Percentiles rank a stretch among this genome's conserved stretches.
phyloP scores from a whole-genome alignment of 2,888 invertebrate species.

The Drepanosiphum platanoidis region DNA sequence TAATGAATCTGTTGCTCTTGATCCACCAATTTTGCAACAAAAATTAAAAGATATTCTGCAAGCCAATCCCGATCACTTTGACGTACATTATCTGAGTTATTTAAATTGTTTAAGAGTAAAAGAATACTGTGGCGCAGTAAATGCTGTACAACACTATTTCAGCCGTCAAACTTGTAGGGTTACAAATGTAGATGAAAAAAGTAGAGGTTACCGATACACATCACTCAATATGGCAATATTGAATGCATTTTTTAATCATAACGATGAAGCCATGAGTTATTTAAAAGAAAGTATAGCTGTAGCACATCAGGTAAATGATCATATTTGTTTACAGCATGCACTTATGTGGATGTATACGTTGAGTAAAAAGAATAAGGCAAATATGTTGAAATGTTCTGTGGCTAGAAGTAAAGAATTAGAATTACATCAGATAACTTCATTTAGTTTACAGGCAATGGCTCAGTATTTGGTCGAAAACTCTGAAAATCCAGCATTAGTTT shows the following conservation, averaged over 20 bases:
- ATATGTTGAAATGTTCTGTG: constrained; percentile 61
- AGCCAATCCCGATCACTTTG: constrained; percentile 82
- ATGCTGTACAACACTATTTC: constrained; percentile 84
- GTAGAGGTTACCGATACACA: constrained; percentile 83
- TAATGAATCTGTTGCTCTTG: constrained; percentile 82
- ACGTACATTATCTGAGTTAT: constrained; percentile 89
- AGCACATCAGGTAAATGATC: constrained; percentile 88
- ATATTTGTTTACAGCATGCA: constrained; percentile 84
- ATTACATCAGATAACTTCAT: constrained; percentile 61
- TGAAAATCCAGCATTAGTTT: constrained; percentile 66
- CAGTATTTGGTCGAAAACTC: constrained; percentile 61
- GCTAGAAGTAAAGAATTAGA: constrained; percentile 59
- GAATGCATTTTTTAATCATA: constrained; percentile 73
- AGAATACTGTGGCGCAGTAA: constrained; percentile 86
- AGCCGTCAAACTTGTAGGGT: constrained; percentile 73
- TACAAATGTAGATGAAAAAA: constrained; percentile 69
- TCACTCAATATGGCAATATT: constrained; percentile 90
- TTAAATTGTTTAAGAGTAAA: constrained; percentile 87
- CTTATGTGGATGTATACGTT: constrained; percentile 75
- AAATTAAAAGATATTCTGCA: constrained; percentile 78
- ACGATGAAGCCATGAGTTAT: constrained; percentile 80
- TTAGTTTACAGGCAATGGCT: constrained; percentile 63
- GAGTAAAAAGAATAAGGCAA: constrained; percentile 45
- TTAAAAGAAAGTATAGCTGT: constrained; percentile 88
- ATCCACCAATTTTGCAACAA: constrained; percentile 80